A percentile compares a stretch with the other conserved stretches of the same genome.
phyloP scores from a whole-genome alignment of 1,140 invertebrate species.

The Bemisia tabaci region DNA sequence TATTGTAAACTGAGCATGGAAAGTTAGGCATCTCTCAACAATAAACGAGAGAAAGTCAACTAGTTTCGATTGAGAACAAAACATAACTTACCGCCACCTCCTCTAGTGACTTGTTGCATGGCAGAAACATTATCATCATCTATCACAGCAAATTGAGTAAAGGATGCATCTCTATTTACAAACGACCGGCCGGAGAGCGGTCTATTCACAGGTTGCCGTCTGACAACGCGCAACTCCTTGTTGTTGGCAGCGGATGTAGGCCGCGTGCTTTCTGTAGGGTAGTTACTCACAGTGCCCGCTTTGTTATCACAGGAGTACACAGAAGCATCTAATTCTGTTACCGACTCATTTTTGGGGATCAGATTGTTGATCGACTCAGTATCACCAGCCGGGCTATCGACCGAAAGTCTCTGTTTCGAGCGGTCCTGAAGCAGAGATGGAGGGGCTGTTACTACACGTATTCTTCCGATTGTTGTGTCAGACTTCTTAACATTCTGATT shows the following conservation, averaged over 20 bases:
- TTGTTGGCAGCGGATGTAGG: neutral
- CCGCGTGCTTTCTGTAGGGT: neutral
- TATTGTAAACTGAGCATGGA: too few relatives aligned
- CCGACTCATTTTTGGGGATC: constrained; percentile 17
- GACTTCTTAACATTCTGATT: constrained; percentile 26
- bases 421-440: constrained; percentile 2
- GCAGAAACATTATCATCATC: constrained; percentile 86
- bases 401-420: neutral
- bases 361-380: neutral
- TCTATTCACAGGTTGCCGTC: neutral
- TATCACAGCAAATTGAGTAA: constrained; percentile 81
- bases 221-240: neutral
- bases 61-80: too few relatives aligned
- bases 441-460: constrained; percentile 30
- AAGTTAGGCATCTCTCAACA: too few relatives aligned
- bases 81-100: constrained; percentile 31
- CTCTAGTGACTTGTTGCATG: constrained; percentile 57
- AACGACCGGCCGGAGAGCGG: neutral
- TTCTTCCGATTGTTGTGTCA: constrained; percentile 32
- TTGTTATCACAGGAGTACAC: constrained; percentile 20
- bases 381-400: neutral
- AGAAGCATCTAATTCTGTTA: constrained; percentile 25
- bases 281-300: constrained; percentile 3
- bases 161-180: constrained; percentile 29
- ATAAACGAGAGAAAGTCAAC: too few relatives aligned